Evolutionary conservation across 2,888 invertebrate species (phyloP).

Genomic region (Archaeoteleia sp.): DNA sequence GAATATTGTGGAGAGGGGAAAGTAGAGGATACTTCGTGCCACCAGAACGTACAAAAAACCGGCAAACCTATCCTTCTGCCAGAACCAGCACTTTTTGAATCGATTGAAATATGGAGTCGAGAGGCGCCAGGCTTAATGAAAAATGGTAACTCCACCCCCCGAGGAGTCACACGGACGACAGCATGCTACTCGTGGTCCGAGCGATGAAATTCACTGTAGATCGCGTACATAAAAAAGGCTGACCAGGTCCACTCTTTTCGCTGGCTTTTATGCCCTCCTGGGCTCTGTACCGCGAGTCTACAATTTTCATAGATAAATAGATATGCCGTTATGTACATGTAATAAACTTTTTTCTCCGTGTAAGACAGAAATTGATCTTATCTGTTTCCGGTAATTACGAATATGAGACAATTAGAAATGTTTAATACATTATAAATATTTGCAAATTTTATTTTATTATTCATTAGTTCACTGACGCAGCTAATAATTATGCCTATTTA

Average conservation of each 20-base stretch:
- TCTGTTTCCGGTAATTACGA: no score
- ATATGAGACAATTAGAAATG: no score
- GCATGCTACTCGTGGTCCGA: slow-evolving; percentile 16
- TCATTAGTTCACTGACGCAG: no score
- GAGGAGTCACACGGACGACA: slow-evolving; percentile 32
- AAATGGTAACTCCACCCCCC: slow-evolving; percentile 64
- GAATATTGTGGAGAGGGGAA: background rate
- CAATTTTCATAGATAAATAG: slow-evolving; percentile 16
- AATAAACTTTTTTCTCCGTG: background rate
- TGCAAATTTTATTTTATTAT: background rate
- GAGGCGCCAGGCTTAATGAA: slow-evolving; percentile 63
- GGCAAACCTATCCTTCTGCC: slow-evolving; percentile 22
- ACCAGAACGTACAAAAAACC: slow-evolving; percentile 16
- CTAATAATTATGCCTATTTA: no score
- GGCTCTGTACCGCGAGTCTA: slow-evolving; percentile 1
- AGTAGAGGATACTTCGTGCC: slow-evolving; percentile 29
- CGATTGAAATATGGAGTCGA: slow-evolving; percentile 68
- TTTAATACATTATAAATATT: background rate
- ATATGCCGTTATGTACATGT: slow-evolving; percentile 1
- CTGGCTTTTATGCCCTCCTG: slow-evolving; percentile 10
- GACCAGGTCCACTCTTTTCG: slow-evolving; percentile 5
- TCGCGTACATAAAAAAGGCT: slow-evolving; percentile 38
- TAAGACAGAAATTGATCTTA: no score
- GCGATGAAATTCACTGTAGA: slow-evolving; percentile 43
- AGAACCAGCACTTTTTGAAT: slow-evolving; percentile 61